phyloP scores from a whole-genome alignment of 2,797 vertebrate genomes.

The Chanos chanos region DNA sequence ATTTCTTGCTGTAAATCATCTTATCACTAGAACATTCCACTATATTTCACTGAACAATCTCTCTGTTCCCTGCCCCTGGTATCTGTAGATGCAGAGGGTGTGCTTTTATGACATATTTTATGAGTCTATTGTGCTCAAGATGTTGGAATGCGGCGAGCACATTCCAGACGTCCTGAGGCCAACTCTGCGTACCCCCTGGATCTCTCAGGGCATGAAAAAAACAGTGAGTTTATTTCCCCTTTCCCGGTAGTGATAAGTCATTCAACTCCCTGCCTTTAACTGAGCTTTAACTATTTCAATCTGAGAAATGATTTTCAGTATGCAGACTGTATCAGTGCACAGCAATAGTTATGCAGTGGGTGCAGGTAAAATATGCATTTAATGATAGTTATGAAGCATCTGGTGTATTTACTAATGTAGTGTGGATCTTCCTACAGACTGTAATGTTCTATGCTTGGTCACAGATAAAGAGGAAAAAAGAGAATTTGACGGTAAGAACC shows the following conservation, averaged over 20 bases:
- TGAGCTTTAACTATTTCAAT: too few species aligned
- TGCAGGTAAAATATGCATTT: neutral
- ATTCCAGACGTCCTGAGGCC: slow-evolving; percentile 18
- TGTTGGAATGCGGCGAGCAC: slow-evolving; percentile 34
- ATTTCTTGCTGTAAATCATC: slow-evolving; percentile 31
- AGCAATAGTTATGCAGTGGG: too few species aligned
- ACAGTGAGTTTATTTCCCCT: slow-evolving; percentile 9
- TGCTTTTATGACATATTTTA: slow-evolving; percentile 45
- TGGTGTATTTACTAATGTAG: neutral
- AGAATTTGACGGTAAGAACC: neutral
- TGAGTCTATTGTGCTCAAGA: slow-evolving; percentile 45
- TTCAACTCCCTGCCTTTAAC: neutral
- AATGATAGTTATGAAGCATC: neutral
- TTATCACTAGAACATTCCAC: slow-evolving; percentile 15
- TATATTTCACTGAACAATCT: slow-evolving; percentile 21
- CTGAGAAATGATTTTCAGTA: too few species aligned
- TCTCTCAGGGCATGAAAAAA: slow-evolving; percentile 16
- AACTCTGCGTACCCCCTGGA: slow-evolving; percentile 9
- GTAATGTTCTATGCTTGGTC: slow-evolving; percentile 16
- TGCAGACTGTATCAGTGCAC: too few species aligned
- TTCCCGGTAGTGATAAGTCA: neutral
- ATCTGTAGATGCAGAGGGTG: slow-evolving; percentile 36
- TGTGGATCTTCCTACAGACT: neutral
- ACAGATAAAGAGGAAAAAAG: neutral
- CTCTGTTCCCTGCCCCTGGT: slow-evolving; percentile 17